Base-by-base conservation (phyloP, 2,888 invertebrate genomes). In the Acanthosepion lycidas region DNA sequence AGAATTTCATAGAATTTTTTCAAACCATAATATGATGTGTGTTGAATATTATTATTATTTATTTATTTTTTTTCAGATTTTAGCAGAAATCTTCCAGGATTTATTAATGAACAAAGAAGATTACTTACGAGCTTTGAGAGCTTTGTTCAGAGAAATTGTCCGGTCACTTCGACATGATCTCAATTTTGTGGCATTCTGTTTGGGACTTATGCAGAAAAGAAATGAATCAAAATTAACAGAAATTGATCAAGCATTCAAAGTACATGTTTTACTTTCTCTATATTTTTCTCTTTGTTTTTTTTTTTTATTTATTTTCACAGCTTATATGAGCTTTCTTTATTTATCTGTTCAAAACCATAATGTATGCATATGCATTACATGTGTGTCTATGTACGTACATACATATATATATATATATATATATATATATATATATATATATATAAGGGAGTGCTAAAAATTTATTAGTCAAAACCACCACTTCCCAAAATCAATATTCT, bases 121-220 rank as follows among this genome's bases (percentile, higher is more conserved):
- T 97, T 99, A 99, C 97, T 98, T 99, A 95, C 98, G 99, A 3
- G 98, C 99, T 1, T 97, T 99, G 96, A 98, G 99, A 6, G 98
- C 98, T 15, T 98, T 99, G 95, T 98, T 99, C 0, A 98, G 99
- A 94, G 99, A 99, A 98, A 98, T 99, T 95, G 98, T 99, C 94
- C 98, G 99, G 33, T 98, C 98, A 94, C 98, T 99, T 1, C 97
- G 99, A 95, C 98, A 98, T 97, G 99, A 98, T 97, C 98, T 99
- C 94, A 98, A 98, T 97, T 98, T 99, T 95, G 97, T 98, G 48
- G 98, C 98, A 94, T 98, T 99, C 95, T 98, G 98, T 94, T 98
- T 98, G 94, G 98, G 98, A 0, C 98, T 99, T 20, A 98, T 99
- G 96, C 98, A 98, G 93, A 97, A 97, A 94, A 96, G 97, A 93